Evolutionary conservation across 2,113 vertebrate species (phyloP), one percentile per base, ranked within the genome.

Genomic region (Amblyopsis rosae): DNA sequence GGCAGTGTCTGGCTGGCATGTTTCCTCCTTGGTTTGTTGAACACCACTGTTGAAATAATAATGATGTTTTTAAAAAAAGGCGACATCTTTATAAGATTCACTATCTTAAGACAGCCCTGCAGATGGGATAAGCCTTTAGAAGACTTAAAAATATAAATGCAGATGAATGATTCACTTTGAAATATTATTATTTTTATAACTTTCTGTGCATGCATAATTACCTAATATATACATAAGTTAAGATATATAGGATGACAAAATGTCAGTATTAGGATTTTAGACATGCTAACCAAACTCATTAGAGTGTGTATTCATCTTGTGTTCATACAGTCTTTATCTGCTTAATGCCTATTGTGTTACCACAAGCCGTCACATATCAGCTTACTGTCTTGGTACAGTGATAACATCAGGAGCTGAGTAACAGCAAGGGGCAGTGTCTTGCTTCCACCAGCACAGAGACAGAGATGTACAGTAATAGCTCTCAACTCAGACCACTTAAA

Each of bases 381-480:
- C 10, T 90, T 83, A 70, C 72, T 6, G 72, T 59, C 59, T 63
- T 13, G 35, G 26, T 48, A 15, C 61, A 35, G 13, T 74, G 62
- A 60, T 59, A 73, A 62, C 67, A 80, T 65, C 62, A 84, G 3
- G 48, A 64, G 35, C 35, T 56, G 72, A 72, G 65, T 12, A 71
- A 72, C 86, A 80, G 85, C 74, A 71, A 56, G 83, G 86, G 83
- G 86, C 83, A 77, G 83, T 54, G 35, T 87, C 78, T 77, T 75
- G 77, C 65, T 61, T 73, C 69, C 77, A 75, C 69, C 72, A 79
- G 73, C 50, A 12, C 3, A 51, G 50, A 75, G 16, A 61, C 50
- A 62, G 72, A 66, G 62, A 13, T 56, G 65, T 61, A 50, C 12
- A 19, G 26, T 72, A 79, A 71, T 56, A 57, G 75, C 65, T 69